Percentiles rank a stretch among this genome's conserved stretches.
These are phyloP conservation scores for Rhagium mordax DNA, from an alignment of 2,888 invertebrate genomes.

Conservation along the genomic window DNA sequence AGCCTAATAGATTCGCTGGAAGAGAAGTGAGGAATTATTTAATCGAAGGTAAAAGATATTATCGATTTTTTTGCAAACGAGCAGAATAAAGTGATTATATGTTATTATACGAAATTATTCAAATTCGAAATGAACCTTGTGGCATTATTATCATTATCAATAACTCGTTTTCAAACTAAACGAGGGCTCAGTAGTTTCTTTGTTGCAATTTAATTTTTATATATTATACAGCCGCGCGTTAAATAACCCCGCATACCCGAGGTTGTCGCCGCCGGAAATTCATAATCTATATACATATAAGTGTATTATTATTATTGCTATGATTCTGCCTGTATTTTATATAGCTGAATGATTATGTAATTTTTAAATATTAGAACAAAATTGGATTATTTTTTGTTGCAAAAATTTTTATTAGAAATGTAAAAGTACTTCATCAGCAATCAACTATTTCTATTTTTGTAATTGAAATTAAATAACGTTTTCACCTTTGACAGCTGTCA, in stretches of 20 bases:
- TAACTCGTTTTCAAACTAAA: background rate
- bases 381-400: no score
- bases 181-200: background rate
- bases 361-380: no score
- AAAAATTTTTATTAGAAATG: no score
- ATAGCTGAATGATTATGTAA: no score
- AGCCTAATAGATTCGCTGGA: slow-evolving; percentile 18
- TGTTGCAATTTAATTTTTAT: background rate
- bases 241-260: background rate
- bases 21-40: background rate
- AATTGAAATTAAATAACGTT: no score
- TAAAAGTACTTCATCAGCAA: no score
- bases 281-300: background rate
- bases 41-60: slow-evolving; percentile 7
- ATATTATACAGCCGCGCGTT: background rate
- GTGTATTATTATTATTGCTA: no score
- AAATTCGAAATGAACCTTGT: background rate
- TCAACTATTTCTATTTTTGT: no score
- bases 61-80: slow-evolving; percentile 4
- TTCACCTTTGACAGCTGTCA: no score
- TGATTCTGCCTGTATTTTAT: no score
- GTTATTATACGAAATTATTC: background rate
- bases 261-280: background rate
- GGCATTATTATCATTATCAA: background rate
- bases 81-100: slow-evolving; percentile 3